Evolutionary conservation across 1,140 invertebrate genomes (phyloP).

Genomic region (Anadara kagoshimensis): DNA sequence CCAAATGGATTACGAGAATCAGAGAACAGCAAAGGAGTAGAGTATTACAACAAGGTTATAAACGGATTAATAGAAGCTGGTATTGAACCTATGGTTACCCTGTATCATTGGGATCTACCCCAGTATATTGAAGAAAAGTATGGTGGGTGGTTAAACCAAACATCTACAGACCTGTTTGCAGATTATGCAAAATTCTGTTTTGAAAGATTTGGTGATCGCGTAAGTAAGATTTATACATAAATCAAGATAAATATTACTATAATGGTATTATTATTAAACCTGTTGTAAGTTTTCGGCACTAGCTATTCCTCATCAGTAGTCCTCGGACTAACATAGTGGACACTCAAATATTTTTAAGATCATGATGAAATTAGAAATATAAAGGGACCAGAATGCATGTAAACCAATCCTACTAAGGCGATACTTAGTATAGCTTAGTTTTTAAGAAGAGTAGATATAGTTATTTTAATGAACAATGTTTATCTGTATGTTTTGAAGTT

Average conservation of each 20-base stretch:
- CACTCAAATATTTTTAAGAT: too few species aligned
- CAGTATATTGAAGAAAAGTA: constrained; percentile 64
- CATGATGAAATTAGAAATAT: too few species aligned
- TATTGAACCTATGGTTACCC: constrained; percentile 75
- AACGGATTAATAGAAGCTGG: constrained; percentile 54
- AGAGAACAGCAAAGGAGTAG: constrained; percentile 57
- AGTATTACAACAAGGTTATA: constrained; percentile 70
- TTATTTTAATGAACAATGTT: too few species aligned
- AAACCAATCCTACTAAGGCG: too few species aligned
- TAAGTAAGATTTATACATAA: constrained; percentile 26
- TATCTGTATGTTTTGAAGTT: too few species aligned
- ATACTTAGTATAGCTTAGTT: too few species aligned
- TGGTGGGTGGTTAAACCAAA: constrained; percentile 76
- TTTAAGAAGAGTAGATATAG: too few species aligned
- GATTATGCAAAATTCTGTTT: constrained; percentile 73
- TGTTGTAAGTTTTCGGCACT: too few species aligned
- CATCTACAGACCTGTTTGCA: constrained; percentile 76
- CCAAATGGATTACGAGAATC: constrained; percentile 54
- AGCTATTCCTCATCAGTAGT: too few species aligned
- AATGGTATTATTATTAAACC: too few species aligned
- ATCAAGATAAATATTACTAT: neutral
- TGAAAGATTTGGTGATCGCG: constrained; percentile 67
- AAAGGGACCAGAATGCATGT: too few species aligned
- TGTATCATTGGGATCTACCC: constrained; percentile 76
- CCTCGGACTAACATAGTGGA: too few species aligned